Base-by-base conservation (phyloP, 2,797 vertebrate genomes). In the Phoxinus dragarum region DNA sequence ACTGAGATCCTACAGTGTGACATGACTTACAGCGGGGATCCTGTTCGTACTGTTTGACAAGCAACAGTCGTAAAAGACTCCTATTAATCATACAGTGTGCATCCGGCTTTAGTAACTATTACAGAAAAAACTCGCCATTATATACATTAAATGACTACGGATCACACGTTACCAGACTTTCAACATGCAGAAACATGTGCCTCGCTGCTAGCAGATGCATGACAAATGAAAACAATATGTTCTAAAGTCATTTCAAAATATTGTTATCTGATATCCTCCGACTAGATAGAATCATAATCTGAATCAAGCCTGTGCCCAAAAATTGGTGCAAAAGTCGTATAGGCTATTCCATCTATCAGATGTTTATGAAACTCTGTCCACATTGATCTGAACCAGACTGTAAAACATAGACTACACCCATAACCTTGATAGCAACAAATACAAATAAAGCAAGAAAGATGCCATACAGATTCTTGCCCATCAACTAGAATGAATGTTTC, bases 401-500 rank as follows among this genome's bases (percentile, higher is more conserved):
- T 27, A 27, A 27, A 27, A 27, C 27, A 27, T 27, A 27, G 27
- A 27, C 27, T 27, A 38, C 36, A 21, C 27, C 5, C 12, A 72
- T 72, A 47, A 27, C 23, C 69, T 44, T 72, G 23, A 72, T 47
- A 47, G 69, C n/a, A n/a, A n/a, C 69, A 72, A 27, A 72, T 47
- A 47, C 68, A 71, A 42, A 71, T n/a, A 0, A 27, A 27, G 68
- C 34, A 64, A 34, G 66, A 67, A 9, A n/a, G 21, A 71, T 71
- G 38, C 21, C 38, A 42, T 42, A n/a, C 38, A 71, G 38, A 71
- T 71, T 71, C 40, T 72, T 27, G 23, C 23, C 36, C 36, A 80
- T 47, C 78, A 67, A 23, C 17, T 34, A 67, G 66, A 81, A 49
- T 49, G 36, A 40, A 79, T 79, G 40, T 66, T 64, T 79, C 27